Conservation (phyloP, 2,888 invertebrate species). For the Athalia cordata region DNA sequence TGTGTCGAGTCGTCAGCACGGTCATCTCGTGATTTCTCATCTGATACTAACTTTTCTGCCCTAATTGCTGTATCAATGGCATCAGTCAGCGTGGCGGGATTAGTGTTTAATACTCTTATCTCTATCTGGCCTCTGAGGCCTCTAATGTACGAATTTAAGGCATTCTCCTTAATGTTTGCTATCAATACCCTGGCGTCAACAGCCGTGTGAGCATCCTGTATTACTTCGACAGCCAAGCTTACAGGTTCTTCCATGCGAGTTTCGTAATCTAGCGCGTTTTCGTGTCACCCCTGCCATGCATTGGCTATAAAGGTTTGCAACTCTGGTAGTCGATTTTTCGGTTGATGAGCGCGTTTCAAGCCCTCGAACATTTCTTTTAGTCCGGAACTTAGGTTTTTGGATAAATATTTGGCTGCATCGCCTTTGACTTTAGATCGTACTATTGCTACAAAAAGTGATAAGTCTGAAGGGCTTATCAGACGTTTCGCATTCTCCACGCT, state of each 20-base stretch:
- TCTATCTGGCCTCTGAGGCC: too few relatives aligned
- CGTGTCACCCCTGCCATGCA: not conserved
- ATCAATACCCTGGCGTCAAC: too few relatives aligned
- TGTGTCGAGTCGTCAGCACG: too few relatives aligned
- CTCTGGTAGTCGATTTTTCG: not conserved
- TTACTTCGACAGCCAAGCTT: not conserved
- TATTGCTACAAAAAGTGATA: not conserved
- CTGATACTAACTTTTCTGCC: too few relatives aligned
- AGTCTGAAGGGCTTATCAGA: too few relatives aligned
- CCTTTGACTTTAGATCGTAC: conserved; percentile 7
- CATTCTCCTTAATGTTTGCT: too few relatives aligned
- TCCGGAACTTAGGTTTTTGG: not conserved
- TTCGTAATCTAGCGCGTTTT: conserved; percentile 3
- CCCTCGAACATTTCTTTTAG: not conserved
- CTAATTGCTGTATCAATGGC: too few relatives aligned
- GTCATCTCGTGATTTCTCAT: too few relatives aligned
- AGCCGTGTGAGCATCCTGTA: not conserved
- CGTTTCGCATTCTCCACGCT: too few relatives aligned
- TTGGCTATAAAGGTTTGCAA: not conserved
- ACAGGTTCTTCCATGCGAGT: not conserved
- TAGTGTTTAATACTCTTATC: too few relatives aligned
- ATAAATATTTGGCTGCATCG: not conserved
- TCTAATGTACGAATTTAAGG: too few relatives aligned
- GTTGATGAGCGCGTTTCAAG: not conserved
- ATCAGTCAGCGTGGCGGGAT: too few relatives aligned